Conservation (phyloP, 2,888 invertebrate genomes). For the Eumerus sabulonum region DNA sequence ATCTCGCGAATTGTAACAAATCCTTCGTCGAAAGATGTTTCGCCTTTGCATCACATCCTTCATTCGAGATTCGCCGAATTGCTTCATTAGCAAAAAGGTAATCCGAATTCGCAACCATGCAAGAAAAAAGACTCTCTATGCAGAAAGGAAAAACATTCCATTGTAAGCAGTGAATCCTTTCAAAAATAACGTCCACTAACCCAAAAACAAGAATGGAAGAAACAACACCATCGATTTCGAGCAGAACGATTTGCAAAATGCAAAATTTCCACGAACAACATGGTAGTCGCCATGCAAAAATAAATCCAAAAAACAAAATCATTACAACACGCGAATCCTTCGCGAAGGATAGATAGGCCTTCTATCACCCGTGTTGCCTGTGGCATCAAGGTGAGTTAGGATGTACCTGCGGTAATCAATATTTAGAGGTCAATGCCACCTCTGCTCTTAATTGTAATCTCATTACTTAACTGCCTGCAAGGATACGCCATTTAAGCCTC, state of each 20-base stretch:
- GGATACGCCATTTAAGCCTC: slow-evolving; percentile 33
- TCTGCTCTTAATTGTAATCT: slow-evolving; percentile 35
- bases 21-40: no score
- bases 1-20: no score
- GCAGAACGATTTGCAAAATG: slow-evolving; percentile 17
- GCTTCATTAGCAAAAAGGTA: neutral
- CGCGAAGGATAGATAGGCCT: neutral
- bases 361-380: no score
- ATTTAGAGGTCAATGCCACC: slow-evolving; percentile 45
- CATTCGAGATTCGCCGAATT: no score
- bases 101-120: slow-evolving; percentile 31
- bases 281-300: slow-evolving; percentile 1
- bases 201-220: slow-evolving; percentile 34
- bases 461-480: slow-evolving; percentile 53
- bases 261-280: slow-evolving; percentile 6
- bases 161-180: no score
- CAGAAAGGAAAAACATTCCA: no score
- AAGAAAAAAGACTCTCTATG: slow-evolving; percentile 6
- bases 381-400: no score
- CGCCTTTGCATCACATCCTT: no score
- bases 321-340: neutral
- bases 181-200: neutral
- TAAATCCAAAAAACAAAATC: no score
- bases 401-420: slow-evolving; percentile 34
- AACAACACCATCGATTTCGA: neutral